These are phyloP conservation scores for Araneus ventricosus DNA, from an alignment of 1,140 invertebrate species.

Conservation along the genomic window DNA sequence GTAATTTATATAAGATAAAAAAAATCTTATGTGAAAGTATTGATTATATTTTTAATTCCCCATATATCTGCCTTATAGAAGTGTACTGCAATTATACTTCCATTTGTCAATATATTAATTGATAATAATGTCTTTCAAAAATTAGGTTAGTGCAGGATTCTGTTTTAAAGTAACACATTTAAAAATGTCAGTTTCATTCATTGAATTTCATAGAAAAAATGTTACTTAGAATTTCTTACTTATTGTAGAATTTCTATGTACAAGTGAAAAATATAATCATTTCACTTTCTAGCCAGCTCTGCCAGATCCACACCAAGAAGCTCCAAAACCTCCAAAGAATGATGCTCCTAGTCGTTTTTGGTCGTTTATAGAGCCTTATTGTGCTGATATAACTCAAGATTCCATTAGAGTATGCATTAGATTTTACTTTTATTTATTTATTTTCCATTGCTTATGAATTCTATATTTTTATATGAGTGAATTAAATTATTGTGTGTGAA, in stretches of 20 bases:
- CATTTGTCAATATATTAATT: too few species aligned
- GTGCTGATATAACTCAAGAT: slow-evolving; percentile 51
- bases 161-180: neutral
- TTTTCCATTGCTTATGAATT: neutral
- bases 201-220: too few species aligned
- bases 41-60: too few species aligned
- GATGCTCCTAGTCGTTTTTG: slow-evolving; percentile 62
- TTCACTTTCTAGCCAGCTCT: neutral
- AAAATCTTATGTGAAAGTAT: too few species aligned
- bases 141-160: too few species aligned
- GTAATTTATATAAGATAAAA: too few species aligned
- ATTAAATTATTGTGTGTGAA: neutral
- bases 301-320: slow-evolving; percentile 36
- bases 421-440: neutral
- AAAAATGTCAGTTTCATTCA: too few species aligned
- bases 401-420: slow-evolving; percentile 7
- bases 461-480: neutral
- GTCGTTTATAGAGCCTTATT: slow-evolving; percentile 51
- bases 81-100: too few species aligned
- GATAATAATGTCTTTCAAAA: too few species aligned
- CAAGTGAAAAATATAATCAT: too few species aligned
- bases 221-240: too few species aligned
- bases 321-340: slow-evolving; percentile 51
- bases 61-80: too few species aligned
- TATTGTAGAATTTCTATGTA: neutral